Conservation (phyloP, 2,113 vertebrate species). For the Turdus rufiventris region DNA sequence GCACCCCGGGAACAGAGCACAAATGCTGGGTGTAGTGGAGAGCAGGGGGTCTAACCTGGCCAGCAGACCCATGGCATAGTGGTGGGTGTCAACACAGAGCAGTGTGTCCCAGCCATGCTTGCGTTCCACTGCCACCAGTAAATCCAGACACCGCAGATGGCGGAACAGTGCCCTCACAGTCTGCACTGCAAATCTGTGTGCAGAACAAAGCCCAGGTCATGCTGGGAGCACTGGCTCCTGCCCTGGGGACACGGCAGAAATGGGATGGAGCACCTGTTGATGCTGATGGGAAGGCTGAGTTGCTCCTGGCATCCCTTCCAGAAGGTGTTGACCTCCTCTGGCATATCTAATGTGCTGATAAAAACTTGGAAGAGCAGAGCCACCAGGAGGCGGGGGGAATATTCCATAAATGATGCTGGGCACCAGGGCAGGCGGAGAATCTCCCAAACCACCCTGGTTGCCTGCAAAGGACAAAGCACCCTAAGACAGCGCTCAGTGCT, state of each 20-base stretch:
- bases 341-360: not conserved
- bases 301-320: not conserved
- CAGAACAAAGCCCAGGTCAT: not conserved
- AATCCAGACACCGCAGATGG: not conserved
- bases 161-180: rapidly evolving
- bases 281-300: not conserved
- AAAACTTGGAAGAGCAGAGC: not conserved
- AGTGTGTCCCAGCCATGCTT: not conserved
- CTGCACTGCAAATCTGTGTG: not conserved
- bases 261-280: not conserved
- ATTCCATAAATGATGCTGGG: not conserved
- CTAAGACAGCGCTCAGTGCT: rapidly evolving
- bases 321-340: not conserved
- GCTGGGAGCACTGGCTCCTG: not conserved
- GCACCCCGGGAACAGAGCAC: too few relatives aligned
- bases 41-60: not conserved
- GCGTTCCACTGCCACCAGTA: not conserved
- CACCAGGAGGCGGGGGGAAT: not conserved
- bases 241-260: not conserved
- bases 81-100: not conserved
- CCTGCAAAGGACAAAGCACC: not conserved
- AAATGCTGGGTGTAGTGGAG: rapidly evolving
- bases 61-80: not conserved
- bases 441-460: not conserved
- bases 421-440: not conserved